phyloP scores from a whole-genome alignment of 2,888 invertebrate species.

The Caenorhabditis afra region DNA sequence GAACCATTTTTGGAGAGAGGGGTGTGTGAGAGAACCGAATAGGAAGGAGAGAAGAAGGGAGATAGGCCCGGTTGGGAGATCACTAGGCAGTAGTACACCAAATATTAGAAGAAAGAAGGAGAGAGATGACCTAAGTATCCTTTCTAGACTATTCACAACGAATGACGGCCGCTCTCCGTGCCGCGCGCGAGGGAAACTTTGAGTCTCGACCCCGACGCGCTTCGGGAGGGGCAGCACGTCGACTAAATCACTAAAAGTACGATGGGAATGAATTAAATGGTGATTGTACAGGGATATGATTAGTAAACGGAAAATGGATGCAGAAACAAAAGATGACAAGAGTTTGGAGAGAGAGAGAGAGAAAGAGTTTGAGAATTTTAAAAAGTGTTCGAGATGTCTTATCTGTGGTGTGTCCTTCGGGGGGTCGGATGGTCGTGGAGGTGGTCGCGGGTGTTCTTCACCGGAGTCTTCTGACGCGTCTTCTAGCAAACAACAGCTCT shows the following conservation, averaged over 20 bases:
- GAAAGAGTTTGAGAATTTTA: constrained; percentile 34
- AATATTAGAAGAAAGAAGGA: constrained; percentile 20
- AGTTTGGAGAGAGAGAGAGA: constrained; percentile 33
- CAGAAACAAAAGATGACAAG: constrained; percentile 52
- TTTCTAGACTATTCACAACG: constrained; percentile 52
- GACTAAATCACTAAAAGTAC: constrained; percentile 28
- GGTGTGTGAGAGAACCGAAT: constrained; percentile 50
- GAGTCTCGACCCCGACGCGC: neutral
- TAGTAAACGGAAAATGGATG: neutral
- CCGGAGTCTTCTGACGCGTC: constrained; percentile 26
- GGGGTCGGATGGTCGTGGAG: constrained; percentile 22
- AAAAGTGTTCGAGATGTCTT: constrained; percentile 18
- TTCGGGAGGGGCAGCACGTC: constrained; percentile 1
- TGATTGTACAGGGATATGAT: constrained; percentile 53
- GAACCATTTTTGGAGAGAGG: constrained; percentile 37
- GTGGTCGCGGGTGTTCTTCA: constrained; percentile 17
- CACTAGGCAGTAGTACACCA: constrained; percentile 64
- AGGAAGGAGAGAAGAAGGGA: constrained; percentile 22
- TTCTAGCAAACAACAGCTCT: constrained; percentile 5
- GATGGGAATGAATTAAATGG: constrained; percentile 25
- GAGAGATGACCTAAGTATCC: constrained; percentile 12
- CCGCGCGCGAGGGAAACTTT: no score
- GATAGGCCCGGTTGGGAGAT: constrained; percentile 59
- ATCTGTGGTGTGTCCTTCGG: constrained; percentile 54
- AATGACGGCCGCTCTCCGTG: neutral